Evolutionary conservation across 1,140 invertebrate genomes (phyloP).

Genomic region (Acromyrmex charruanus): DNA sequence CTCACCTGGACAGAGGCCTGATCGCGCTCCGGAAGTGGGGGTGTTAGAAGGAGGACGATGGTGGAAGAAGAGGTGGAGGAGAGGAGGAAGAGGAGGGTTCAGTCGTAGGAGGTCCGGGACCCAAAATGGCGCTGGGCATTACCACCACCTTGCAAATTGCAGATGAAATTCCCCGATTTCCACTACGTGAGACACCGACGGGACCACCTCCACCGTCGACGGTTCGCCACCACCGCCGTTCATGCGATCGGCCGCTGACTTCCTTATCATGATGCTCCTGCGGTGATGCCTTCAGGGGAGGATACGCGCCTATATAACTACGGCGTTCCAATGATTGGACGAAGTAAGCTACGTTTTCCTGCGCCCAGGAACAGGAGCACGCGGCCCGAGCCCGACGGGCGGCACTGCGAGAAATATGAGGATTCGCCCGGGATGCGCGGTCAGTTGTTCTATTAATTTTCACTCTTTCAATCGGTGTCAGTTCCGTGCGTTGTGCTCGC

Average conservation of each 20-base stretch:
- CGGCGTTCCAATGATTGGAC: conserved; percentile 86
- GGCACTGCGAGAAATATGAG: conserved; percentile 83
- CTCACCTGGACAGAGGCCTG: conserved; percentile 22
- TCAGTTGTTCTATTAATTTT: conserved; percentile 77
- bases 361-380: conserved; percentile 82
- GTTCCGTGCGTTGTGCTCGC: not conserved
- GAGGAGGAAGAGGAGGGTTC: conserved; percentile 1
- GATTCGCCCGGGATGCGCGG: conserved; percentile 85
- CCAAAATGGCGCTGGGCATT: conserved; percentile 4
- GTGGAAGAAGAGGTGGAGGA: not conserved
- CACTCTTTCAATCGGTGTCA: not conserved
- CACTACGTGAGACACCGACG: conserved; percentile 56
- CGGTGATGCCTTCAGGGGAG: conserved; percentile 75
- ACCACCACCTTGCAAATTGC: conserved; percentile 26
- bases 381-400: conserved; percentile 82
- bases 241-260: not conserved
- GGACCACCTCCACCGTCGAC: conserved; percentile 64
- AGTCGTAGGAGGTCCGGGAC: not conserved
- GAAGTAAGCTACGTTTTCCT: conserved; percentile 85
- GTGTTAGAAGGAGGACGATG: conserved; percentile 38
- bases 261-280: conserved; percentile 49
- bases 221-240: conserved; percentile 44
- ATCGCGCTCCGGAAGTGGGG: conserved; percentile 63
- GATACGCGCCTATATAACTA: conserved; percentile 86
- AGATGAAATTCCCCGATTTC: conserved; percentile 51